phyloP scores from a whole-genome alignment of 2,797 vertebrate species.

The Arnoldichthys spilopterus region DNA sequence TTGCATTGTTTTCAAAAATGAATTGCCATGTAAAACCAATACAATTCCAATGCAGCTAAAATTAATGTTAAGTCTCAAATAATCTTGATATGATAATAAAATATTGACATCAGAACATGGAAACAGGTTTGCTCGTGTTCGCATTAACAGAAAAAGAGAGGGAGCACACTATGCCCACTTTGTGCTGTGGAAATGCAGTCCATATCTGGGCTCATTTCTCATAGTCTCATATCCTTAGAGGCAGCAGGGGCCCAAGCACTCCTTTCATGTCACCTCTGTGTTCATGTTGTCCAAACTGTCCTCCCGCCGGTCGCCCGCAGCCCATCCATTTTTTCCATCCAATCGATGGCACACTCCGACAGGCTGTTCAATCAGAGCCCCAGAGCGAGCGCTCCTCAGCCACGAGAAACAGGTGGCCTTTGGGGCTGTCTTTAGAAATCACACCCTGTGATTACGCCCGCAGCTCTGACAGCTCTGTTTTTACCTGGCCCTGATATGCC shows the following conservation, averaged over 20 bases:
- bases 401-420: constrained; percentile 53
- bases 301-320: constrained; percentile 33
- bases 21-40: too few relatives aligned
- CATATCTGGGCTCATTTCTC: constrained; percentile 34
- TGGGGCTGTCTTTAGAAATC: constrained; percentile 58
- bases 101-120: not conserved
- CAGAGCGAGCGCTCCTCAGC: constrained; percentile 34
- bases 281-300: constrained; percentile 59
- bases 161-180: not conserved
- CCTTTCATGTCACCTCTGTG: constrained; percentile 50
- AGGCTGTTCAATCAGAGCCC: constrained; percentile 61
- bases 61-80: too few relatives aligned
- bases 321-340: constrained; percentile 48
- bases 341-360: constrained; percentile 55
- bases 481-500: constrained; percentile 53
- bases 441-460: constrained; percentile 46
- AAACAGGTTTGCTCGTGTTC: not conserved
- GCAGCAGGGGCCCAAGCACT: constrained; percentile 17
- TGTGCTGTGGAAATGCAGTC: not conserved
- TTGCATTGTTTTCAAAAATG: too few relatives aligned
- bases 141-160: not conserved
- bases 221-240: constrained; percentile 48
- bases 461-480: constrained; percentile 53
- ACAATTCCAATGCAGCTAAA: too few relatives aligned
- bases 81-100: too few relatives aligned